Conservation (phyloP, 2,797 vertebrate genomes). For the Masticophis lateralis region DNA sequence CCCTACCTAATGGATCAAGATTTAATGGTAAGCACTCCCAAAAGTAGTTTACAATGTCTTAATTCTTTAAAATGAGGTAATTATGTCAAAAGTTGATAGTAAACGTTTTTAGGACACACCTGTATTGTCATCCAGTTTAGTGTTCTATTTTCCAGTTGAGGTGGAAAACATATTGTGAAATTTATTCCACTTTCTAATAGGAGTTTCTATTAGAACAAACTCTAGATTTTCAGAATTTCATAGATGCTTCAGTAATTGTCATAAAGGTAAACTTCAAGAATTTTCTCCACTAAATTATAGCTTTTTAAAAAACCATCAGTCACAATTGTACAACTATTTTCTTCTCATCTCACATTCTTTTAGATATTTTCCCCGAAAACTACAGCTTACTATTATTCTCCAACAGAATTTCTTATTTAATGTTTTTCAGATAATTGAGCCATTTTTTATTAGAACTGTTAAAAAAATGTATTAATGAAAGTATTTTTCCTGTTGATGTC, state of each 20-base stretch:
- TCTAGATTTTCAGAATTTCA: background rate
- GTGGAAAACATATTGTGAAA: background rate
- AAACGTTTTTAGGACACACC: background rate
- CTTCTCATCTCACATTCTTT: background rate
- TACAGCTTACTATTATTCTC: background rate
- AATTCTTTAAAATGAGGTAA: background rate
- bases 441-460: background rate
- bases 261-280: background rate
- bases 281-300: background rate
- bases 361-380: background rate
- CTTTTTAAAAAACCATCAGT: background rate
- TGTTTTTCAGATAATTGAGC: background rate
- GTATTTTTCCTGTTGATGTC: background rate
- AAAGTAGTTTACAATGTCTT: background rate
- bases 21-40: conserved; percentile 70
- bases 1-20: conserved; percentile 76
- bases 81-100: background rate
- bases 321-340: background rate
- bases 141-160: background rate
- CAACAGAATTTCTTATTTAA: background rate
- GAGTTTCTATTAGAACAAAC: background rate
- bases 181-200: background rate
- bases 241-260: background rate
- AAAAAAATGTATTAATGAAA: background rate
- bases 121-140: background rate